phyloP scores from a whole-genome alignment of 2,888 invertebrate genomes.

The Sericinus montela region DNA sequence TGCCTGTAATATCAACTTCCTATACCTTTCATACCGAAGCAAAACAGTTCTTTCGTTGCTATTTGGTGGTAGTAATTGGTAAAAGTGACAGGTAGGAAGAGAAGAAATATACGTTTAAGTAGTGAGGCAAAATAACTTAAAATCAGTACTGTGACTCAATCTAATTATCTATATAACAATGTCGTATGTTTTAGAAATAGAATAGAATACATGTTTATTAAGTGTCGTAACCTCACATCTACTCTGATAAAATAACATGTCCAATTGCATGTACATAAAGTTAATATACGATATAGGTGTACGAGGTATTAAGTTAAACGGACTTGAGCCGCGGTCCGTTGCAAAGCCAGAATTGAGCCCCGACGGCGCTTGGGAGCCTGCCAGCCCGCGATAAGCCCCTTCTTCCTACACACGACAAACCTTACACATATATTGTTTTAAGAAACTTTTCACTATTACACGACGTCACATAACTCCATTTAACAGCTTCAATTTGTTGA shows the following conservation, averaged over 20 bases:
- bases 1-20: too few relatives aligned
- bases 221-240: too few relatives aligned
- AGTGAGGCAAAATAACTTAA: too few relatives aligned
- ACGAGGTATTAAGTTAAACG: slow-evolving; percentile 41
- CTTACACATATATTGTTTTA: slow-evolving; percentile 42
- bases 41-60: too few relatives aligned
- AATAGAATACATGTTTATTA: too few relatives aligned
- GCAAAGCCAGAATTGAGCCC: slow-evolving; percentile 28
- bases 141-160: too few relatives aligned
- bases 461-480: slow-evolving; percentile 13
- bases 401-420: slow-evolving; percentile 33
- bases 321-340: slow-evolving; percentile 45
- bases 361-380: slow-evolving; percentile 32
- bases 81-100: too few relatives aligned
- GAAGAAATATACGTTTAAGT: too few relatives aligned
- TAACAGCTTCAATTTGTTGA: slow-evolving; percentile 21
- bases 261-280: slow-evolving; percentile 1
- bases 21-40: too few relatives aligned
- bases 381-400: slow-evolving; percentile 34
- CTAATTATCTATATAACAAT: too few relatives aligned
- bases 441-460: slow-evolving; percentile 21
- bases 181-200: too few relatives aligned
- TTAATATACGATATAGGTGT: slow-evolving; percentile 16
- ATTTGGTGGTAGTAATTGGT: too few relatives aligned
- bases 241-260: not conserved